These are phyloP conservation scores for Muntiacus reevesi DNA, from an alignment of 2,113 vertebrate genomes.

Conservation along the genomic window DNA sequence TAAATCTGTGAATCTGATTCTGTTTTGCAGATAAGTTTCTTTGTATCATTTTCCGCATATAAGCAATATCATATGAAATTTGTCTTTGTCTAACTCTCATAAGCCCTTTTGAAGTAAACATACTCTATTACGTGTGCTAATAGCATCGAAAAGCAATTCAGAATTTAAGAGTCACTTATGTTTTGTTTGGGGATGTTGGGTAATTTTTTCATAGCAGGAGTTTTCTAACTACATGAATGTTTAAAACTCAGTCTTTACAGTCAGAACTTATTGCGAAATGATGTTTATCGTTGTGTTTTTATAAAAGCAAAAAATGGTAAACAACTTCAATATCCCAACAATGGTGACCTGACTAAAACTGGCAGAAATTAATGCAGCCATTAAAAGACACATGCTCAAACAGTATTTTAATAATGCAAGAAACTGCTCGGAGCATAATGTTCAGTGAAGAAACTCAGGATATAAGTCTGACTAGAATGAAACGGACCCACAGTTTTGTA, in stretches of 20 bases:
- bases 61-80: not conserved
- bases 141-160: too few relatives aligned
- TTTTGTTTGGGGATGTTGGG: not conserved
- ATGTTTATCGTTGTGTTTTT: not conserved
- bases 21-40: not conserved
- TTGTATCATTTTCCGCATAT: not conserved
- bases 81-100: not conserved
- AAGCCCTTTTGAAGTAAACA: not conserved
- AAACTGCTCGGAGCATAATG: not conserved
- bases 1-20: not conserved
- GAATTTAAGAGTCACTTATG: not conserved
- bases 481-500: not conserved
- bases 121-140: not conserved
- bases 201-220: not conserved
- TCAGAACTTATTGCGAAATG: not conserved
- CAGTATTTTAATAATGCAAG: not conserved
- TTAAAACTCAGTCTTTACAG: not conserved
- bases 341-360: not conserved
- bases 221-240: conserved; percentile 1
- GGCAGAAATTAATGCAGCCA: not conserved
- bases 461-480: not conserved
- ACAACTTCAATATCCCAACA: not conserved
- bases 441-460: not conserved
- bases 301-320: not conserved
- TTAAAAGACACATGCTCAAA: not conserved